A percentile compares a stretch with the other conserved stretches of the same genome.
Evolutionary conservation across 2,888 invertebrate genomes (phyloP).

Genomic region (Rhagonycha lutea): DNA sequence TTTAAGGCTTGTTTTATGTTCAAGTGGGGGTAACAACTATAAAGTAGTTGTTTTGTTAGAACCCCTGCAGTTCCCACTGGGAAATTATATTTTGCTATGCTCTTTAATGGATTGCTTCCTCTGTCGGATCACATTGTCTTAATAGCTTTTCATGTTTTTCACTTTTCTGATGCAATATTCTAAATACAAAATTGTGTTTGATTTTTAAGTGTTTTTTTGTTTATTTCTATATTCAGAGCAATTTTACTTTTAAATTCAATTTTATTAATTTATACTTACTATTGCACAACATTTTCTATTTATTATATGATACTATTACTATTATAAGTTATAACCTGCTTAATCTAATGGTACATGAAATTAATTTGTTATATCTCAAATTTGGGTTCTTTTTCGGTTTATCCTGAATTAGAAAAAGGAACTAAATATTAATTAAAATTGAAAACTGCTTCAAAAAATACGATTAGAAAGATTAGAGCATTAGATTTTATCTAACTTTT

Average conservation of each 20-base stretch:
- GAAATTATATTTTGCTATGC: slow-evolving; percentile 19
- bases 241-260: neutral
- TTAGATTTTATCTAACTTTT: too few relatives aligned
- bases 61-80: slow-evolving; percentile 13
- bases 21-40: slow-evolving; percentile 15
- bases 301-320: too few relatives aligned
- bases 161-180: slow-evolving; percentile 7
- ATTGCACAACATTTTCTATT: neutral
- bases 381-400: too few relatives aligned
- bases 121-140: slow-evolving; percentile 10
- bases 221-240: neutral
- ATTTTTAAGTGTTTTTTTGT: slow-evolving; percentile 8
- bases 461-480: too few relatives aligned
- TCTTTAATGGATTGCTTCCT: slow-evolving; percentile 20
- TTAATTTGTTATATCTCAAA: too few relatives aligned
- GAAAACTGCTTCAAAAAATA: too few relatives aligned
- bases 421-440: too few relatives aligned
- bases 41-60: slow-evolving; percentile 16
- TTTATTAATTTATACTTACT: neutral
- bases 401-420: too few relatives aligned
- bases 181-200: slow-evolving; percentile 15
- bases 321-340: too few relatives aligned
- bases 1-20: neutral
- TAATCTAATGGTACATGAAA: too few relatives aligned
- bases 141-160: slow-evolving; percentile 22